A percentile compares a stretch with the other conserved stretches of the same genome.
These are phyloP conservation scores for Zalophus californianus DNA, from an alignment of 2,797 vertebrate genomes.

Conservation along the genomic window DNA sequence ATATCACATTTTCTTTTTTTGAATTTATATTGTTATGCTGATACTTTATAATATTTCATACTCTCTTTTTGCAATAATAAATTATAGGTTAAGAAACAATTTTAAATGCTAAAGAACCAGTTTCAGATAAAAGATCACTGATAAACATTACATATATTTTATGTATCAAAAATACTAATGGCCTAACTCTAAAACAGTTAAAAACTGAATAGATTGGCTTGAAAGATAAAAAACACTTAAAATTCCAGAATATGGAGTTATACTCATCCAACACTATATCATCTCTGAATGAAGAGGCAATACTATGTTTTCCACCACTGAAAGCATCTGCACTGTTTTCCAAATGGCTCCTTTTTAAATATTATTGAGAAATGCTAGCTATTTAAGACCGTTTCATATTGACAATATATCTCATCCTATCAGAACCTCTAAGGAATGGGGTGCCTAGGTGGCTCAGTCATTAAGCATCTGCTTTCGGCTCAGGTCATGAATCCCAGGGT, in stretches of 20 bases:
- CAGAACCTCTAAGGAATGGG: not conserved
- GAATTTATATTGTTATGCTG: not conserved
- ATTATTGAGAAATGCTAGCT: not conserved
- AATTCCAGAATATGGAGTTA: not conserved
- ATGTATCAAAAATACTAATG: not conserved
- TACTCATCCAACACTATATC: too few relatives aligned
- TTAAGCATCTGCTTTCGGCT: too few relatives aligned
- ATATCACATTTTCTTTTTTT: not conserved
- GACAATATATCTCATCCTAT: not conserved
- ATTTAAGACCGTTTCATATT: not conserved
- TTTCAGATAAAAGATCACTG: not conserved
- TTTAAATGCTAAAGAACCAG: not conserved
- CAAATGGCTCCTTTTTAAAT: not conserved
- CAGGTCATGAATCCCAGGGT: too few relatives aligned
- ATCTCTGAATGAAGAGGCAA: not conserved
- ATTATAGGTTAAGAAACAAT: not conserved
- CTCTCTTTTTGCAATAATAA: not conserved
- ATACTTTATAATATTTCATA: not conserved
- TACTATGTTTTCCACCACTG: not conserved
- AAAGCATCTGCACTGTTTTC: not conserved
- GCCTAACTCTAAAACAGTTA: not conserved
- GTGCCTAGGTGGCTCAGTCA: too few relatives aligned
- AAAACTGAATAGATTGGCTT: not conserved
- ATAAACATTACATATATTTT: not conserved
- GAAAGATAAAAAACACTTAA: not conserved